Evolutionary conservation across 2,888 invertebrate genomes (phyloP).

Genomic region (Amitus sp.): DNA sequence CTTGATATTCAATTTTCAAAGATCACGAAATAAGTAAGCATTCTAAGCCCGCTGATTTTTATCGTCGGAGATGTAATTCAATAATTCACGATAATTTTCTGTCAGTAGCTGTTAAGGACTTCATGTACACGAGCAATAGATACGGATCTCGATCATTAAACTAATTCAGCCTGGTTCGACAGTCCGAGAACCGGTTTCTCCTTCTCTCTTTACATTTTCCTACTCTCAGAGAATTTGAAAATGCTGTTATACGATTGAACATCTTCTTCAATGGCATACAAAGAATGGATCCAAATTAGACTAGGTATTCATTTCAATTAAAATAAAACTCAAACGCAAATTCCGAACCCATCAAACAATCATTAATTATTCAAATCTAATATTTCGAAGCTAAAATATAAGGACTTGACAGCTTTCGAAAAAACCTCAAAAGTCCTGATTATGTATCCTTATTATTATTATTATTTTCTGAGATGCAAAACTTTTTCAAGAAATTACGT

Average conservation of each 20-base stretch:
- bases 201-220: slow-evolving; percentile 27
- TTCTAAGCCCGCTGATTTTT: neutral
- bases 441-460: no score
- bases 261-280: slow-evolving; percentile 24
- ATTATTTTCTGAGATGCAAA: no score
- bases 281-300: neutral
- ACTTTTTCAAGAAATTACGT: no score
- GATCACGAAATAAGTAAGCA: slow-evolving; percentile 3
- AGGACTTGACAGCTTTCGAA: no score
- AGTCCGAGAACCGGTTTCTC: slow-evolving; percentile 40
- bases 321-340: no score
- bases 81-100: slow-evolving; percentile 33
- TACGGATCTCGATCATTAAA: slow-evolving; percentile 41
- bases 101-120: slow-evolving; percentile 35
- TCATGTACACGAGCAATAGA: slow-evolving; percentile 40
- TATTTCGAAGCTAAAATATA: no score
- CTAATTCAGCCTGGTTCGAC: slow-evolving; percentile 37
- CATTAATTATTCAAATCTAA: no score
- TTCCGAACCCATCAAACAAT: no score
- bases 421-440: no score
- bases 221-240: slow-evolving; percentile 34
- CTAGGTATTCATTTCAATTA: neutral
- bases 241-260: slow-evolving; percentile 30
- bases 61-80: slow-evolving; percentile 27
- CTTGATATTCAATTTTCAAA: neutral